Evolutionary conservation across 1,140 invertebrate species (phyloP).

Genomic region (Trachymyrmex cornetzi): DNA sequence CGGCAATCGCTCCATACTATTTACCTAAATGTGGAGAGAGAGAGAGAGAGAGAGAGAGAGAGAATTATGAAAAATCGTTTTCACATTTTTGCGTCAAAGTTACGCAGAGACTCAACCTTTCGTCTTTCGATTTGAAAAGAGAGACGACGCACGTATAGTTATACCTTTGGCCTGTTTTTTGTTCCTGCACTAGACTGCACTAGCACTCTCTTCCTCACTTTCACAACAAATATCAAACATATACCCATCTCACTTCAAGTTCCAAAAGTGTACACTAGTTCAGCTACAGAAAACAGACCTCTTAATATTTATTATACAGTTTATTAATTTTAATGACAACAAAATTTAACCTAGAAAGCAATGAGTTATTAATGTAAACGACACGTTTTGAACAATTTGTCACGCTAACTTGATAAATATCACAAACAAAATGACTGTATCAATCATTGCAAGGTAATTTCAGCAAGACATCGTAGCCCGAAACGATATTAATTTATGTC

Average conservation of each 20-base stretch:
- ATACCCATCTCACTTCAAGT: too few species aligned
- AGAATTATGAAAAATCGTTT: not conserved
- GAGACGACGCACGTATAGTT: not conserved
- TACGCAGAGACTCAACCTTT: not conserved
- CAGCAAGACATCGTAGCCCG: not conserved
- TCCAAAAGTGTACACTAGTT: too few species aligned
- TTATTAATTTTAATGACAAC: not conserved
- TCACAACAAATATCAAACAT: too few species aligned
- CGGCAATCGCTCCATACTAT: not conserved
- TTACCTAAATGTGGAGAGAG: not conserved
- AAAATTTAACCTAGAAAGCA: not conserved
- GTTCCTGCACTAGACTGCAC: too few species aligned
- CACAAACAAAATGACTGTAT: slow-evolving; percentile 41
- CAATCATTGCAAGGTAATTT: slow-evolving; percentile 40
- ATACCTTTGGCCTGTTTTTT: too few species aligned
- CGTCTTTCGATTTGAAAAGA: not conserved
- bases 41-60: not conserved
- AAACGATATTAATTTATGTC: slow-evolving; percentile 38
- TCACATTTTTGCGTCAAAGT: not conserved
- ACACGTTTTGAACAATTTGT: slow-evolving; percentile 33
- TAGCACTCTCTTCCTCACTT: too few species aligned
- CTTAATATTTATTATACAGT: slow-evolving; percentile 6
- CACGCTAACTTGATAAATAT: slow-evolving; percentile 27
- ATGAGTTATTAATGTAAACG: slow-evolving; percentile 12
- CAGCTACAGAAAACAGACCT: too few species aligned